phyloP scores from a whole-genome alignment of 1,140 invertebrate species.

The Hyposmocoma kahamanoa region DNA sequence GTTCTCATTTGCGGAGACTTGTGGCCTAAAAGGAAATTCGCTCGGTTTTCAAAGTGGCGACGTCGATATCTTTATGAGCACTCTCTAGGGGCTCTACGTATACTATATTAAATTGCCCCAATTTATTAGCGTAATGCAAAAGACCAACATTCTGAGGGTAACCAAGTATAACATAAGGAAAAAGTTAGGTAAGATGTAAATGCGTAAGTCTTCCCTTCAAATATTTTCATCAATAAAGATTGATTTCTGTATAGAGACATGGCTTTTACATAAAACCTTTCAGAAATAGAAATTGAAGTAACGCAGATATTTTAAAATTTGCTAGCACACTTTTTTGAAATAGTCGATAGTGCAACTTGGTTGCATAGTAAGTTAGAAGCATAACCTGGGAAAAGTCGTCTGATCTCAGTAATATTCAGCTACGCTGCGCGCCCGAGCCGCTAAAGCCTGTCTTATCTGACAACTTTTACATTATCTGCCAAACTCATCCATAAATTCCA shows the following conservation, averaged over 20 bases:
- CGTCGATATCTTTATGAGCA: slow-evolving; percentile 2
- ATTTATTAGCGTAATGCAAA: slow-evolving; percentile 9
- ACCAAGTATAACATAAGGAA: neutral
- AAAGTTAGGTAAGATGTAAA: neutral
- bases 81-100: neutral
- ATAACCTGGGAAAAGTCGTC: slow-evolving; percentile 23
- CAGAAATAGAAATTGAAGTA: too few species aligned
- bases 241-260: too few species aligned
- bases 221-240: too few species aligned
- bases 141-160: neutral
- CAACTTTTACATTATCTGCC: slow-evolving; percentile 63
- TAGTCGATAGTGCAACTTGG: neutral
- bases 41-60: neutral
- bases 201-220: neutral
- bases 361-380: slow-evolving; percentile 18
- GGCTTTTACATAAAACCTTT: too few species aligned
- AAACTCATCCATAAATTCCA: slow-evolving; percentile 55
- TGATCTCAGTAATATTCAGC: slow-evolving; percentile 33
- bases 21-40: slow-evolving; percentile 10
- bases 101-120: slow-evolving; percentile 5
- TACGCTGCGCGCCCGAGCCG: slow-evolving; percentile 23
- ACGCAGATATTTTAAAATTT: too few species aligned
- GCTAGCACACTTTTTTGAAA: neutral
- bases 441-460: slow-evolving; percentile 51
- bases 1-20: slow-evolving; percentile 19